Evolutionary conservation across 1,140 invertebrate species (phyloP), one percentile per base, ranked within the genome.

Genomic region (Drosophila asahinai): DNA sequence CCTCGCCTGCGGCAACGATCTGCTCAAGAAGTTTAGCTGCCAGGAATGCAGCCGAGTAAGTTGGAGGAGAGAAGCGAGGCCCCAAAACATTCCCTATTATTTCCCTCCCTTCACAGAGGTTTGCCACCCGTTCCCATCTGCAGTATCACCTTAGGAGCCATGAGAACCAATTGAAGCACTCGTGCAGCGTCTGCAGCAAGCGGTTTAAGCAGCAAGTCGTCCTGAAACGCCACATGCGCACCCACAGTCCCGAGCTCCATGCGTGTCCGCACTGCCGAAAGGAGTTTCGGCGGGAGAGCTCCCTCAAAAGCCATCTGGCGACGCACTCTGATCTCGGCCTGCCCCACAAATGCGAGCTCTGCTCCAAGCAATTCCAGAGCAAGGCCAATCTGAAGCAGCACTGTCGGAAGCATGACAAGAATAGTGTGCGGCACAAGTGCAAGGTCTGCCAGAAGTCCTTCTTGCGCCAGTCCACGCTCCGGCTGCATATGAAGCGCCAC

Each of bases 351-450:
- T 94, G 94, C 80, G 75, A 92, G 5, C 67, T 80, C 11, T 94
- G 94, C 78, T 82, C 83, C 1, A 94, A 94, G 57, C 68, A 66
- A 49, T 94, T 94, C 70, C 75, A 91, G 64, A 94, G 76, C 40
- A 94, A 93, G 65, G 90, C 93, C 7, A 93, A 92, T 57, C 71
- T 94, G 12, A 91, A 87, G 74, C 89, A 93, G 45, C 93, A 95
- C 86, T 57, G 66, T 1, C 52, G 72, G 14, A 91, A 86, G 51
- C 91, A 92, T 25, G 77, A 86, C 25, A 55, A 90, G 47, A 83
- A 80, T 30, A 77, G 65, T 27, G 52, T 49, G 0, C 61, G 68
- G 0, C 59, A 92, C 61, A 61, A 62, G 15, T 92, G 91, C 25
- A 43, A 61, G 15, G 30, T 77, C 1, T 92, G 91, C 42, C 71